Base-by-base conservation (phyloP, 2,888 invertebrate genomes). In the Acanthosoma haemorrhoidale region DNA sequence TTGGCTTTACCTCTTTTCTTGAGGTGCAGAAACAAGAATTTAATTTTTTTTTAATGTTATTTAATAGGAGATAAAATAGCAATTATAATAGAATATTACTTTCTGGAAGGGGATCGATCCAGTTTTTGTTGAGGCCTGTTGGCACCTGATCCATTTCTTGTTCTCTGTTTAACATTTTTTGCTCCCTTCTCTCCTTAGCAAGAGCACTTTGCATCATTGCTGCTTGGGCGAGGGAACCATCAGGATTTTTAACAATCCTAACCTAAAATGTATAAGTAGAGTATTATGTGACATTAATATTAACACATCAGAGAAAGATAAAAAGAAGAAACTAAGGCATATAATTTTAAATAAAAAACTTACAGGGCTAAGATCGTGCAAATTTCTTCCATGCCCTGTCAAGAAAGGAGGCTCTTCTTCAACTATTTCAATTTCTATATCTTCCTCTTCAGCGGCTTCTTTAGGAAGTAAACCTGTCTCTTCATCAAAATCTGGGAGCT, bases 141-240 rank as follows among this genome's bases (percentile, higher is more conserved):
- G 91, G 91, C 15, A 89, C 80, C 0, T 90, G 88, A 78, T 94
- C 94, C 84, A 92, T 90, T 81, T 96, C 96, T 75, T 92, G 89
- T 78, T 96, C 96, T 29, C 96, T 81, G 76, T 94, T 94, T n/a
- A 93, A 81, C 93, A 95, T 94, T 81, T 99, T 98, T 77, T 92
- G 88, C 79, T 99, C 99, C 57, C 98, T 83, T 66, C 99, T 84
- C 79, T 99, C 99, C 78, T 99, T 99, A 0, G 98, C 93, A 51
- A 99, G 80, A 0, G 99, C 99, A 11, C 93, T 94, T 80, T 99
- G 99, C 96, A 96, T 99, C 94, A 99, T 96, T 0, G 99, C 99
- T 0, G 99, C 96, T 80, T 99, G 99, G 0, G 98, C 98, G 21
- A 99, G 81, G 0, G 97, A 97, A 0, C 99, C 99, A 80, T 99